phyloP scores from a whole-genome alignment of 2,113 vertebrate species.

The Tetraodon nigroviridis region DNA sequence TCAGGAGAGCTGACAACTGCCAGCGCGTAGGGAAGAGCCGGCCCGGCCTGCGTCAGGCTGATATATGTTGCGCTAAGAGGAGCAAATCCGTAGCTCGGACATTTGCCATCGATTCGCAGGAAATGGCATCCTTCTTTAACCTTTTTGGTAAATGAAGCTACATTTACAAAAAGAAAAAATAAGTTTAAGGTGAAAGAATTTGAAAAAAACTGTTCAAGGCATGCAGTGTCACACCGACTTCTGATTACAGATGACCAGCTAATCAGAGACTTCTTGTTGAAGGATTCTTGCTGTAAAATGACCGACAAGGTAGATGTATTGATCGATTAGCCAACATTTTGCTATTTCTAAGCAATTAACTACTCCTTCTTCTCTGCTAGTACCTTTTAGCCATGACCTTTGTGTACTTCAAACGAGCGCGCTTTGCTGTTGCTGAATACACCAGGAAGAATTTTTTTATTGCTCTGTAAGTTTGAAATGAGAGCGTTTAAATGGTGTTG shows the following conservation, averaged over 20 bases:
- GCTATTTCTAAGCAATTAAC: not conserved
- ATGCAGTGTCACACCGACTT: not conserved
- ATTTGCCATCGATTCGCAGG: conserved; percentile 81
- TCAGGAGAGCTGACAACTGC: conserved; percentile 65
- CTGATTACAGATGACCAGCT: conserved; percentile 85
- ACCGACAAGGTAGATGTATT: conserved; percentile 88
- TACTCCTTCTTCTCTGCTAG: conserved; percentile 62
- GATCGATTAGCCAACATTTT: not conserved
- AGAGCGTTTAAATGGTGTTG: not conserved
- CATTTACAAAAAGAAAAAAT: too few relatives aligned
- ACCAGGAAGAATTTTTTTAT: conserved; percentile 92
- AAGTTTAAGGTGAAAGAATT: not conserved
- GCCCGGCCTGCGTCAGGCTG: conserved; percentile 15
- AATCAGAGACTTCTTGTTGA: conserved; percentile 91
- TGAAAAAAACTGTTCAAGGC: not conserved
- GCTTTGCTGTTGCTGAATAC: conserved; percentile 82
- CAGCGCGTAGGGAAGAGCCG: too few relatives aligned
- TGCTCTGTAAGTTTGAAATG: conserved; percentile 85
- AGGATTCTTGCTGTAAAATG: conserved; percentile 92
- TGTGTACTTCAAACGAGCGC: conserved; percentile 96
- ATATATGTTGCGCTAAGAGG: conserved; percentile 34
- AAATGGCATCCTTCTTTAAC: conserved; percentile 91
- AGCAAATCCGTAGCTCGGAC: conserved; percentile 55
- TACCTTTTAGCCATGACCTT: conserved; percentile 98
- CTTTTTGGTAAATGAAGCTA: conserved; percentile 81